Percentiles rank a stretch among this genome's conserved stretches.
phyloP scores from a whole-genome alignment of 2,888 invertebrate genomes.

The Agrotis ipsilon region DNA sequence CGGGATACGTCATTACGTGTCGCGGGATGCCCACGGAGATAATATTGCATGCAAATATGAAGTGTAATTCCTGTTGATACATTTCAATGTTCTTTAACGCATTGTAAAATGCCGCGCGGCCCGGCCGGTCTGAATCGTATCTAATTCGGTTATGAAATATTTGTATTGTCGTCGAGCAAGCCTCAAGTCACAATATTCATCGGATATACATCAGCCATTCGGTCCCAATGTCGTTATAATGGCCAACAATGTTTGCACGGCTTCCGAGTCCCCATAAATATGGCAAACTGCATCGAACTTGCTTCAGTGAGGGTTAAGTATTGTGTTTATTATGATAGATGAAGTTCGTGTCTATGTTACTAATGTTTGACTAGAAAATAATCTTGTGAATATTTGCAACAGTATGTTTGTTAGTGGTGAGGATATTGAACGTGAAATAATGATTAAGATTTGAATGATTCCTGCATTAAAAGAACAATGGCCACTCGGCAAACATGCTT shows the following conservation, averaged over 20 bases:
- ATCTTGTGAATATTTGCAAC: background rate
- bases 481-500: no score
- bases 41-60: no score
- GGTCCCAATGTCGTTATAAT: slow-evolving; percentile 38
- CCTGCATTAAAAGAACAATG: background rate
- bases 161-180: slow-evolving; percentile 1
- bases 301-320: slow-evolving; percentile 6
- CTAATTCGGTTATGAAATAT: slow-evolving; percentile 32
- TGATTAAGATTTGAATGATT: no score
- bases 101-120: no score
- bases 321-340: slow-evolving; percentile 18
- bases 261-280: slow-evolving; percentile 43
- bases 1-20: no score
- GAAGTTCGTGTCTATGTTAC: background rate
- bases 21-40: no score
- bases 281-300: slow-evolving; percentile 9
- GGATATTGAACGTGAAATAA: background rate
- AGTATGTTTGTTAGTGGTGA: background rate
- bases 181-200: slow-evolving; percentile 18
- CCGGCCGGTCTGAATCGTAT: no score
- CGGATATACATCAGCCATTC: slow-evolving; percentile 28
- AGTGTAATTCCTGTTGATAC: no score
- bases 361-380: background rate
- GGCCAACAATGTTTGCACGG: slow-evolving; percentile 36
- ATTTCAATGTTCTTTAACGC: no score